Base-by-base conservation (phyloP, 2,113 vertebrate species). In the Ceyx margarethae region DNA sequence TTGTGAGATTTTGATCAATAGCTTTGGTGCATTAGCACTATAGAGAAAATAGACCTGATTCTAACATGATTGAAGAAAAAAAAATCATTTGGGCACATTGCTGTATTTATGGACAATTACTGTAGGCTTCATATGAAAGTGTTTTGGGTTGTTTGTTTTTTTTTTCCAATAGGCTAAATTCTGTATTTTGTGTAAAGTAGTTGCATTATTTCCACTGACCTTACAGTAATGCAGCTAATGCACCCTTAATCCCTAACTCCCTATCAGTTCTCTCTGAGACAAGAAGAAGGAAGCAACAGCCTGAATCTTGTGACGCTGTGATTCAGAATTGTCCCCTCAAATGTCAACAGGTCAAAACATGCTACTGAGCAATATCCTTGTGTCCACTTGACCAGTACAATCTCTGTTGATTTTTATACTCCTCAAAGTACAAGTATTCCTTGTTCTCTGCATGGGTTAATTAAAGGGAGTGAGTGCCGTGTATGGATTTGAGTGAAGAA, bases 1-100 rank as follows among this genome's bases (percentile, higher is more conserved):
- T 58, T 78, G 18, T 31, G 66, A 90, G 60, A 69, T 81, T 86
- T 68, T 81, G 48, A 51, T 78, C 65, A 67, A 78, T 46, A 78
- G 28, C 11, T 75, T 56, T 56, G n/a, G 11, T 54, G 8, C 22
- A 31, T 62, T 71, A 54, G 29, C 15, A 80, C 35, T 20, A 67
- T 5, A 80, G 25, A 43, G 22, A 51, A 18, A 72, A 68, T 20
- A 85, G 33, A 77, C 73, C 45, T 9, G 8, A 29, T 77, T 69
- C 23, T 50, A 42, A 28, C 3, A 8, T 6, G 33, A 79, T 73
- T 46, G 15, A 80, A 40, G 35, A 33, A 76, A 65, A 79, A 73
- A 68, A 73, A 17, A 22, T 90, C 11, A n/a, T 48, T 43, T 57
- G 26, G 23, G 9, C 56, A 13, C 54, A 28, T 79, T 87, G 40